Conservation (phyloP, 35 echinoderm and acorn worm species). For the Lytechinus pictus region DNA sequence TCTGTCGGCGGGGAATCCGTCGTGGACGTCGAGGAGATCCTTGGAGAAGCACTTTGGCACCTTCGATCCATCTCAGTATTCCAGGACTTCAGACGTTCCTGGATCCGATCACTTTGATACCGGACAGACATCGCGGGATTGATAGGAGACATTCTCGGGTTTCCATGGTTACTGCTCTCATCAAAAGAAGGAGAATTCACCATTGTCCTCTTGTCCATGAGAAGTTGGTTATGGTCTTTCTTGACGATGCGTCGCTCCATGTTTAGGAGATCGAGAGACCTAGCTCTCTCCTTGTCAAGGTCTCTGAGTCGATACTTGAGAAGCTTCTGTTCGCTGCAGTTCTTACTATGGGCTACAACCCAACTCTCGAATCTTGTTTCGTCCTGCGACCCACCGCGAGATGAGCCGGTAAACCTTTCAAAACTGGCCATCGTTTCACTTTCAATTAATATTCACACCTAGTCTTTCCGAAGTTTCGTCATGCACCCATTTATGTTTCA, state of each 20-base stretch:
- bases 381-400: background rate
- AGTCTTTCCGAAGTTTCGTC: background rate
- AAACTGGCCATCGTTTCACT: background rate
- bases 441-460: background rate
- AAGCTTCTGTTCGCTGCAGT: slow-evolving; percentile 21
- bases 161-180: background rate
- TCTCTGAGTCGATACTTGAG: slow-evolving; percentile 12
- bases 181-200: background rate
- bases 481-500: background rate
- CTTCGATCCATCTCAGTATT: background rate
- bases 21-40: background rate
- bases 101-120: background rate
- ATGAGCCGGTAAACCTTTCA: background rate
- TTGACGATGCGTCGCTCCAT: background rate
- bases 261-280: background rate
- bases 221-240: background rate
- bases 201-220: background rate
- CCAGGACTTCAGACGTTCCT: background rate
- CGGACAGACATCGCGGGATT: background rate
- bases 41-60: background rate
- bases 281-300: background rate
- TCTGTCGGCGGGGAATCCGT: background rate
- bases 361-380: slow-evolving; percentile 15
- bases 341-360: slow-evolving; percentile 23
- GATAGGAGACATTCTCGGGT: background rate